Evolutionary conservation across 2,888 invertebrate species (phyloP), one percentile per base, ranked within the genome.

Genomic region (Phymatocera aterrima): DNA sequence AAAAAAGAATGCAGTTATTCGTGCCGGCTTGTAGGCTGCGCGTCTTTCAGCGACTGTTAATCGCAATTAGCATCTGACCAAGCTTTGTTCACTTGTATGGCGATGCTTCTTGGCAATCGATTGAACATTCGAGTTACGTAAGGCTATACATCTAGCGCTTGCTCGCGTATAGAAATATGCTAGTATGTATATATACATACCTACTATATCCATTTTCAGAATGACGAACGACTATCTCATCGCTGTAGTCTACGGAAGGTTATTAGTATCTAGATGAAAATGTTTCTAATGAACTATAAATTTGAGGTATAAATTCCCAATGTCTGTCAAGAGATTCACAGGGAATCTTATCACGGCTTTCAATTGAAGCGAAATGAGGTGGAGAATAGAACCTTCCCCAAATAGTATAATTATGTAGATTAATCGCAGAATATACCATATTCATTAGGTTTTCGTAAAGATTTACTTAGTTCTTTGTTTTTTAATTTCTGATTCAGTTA

Each of bases 31-130:
- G n/a, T n/a, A n/a, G n/a, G n/a, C n/a, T n/a, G 28, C 18, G 24
- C n/a, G 64, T 43, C 46, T 68, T 46, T 43, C 43, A 31, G 51
- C 72, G 72, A 51, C 72, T 51, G 10, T 34, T 72, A 34, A 51
- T 72, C 48, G 18, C 34, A 72, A 51, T 72, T 51, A 72, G 48
- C 72, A 72, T 72, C 72, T 37, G 18, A n/a, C 46, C 43, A 40
- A 72, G 72, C 72, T 72, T 72, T 72, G 72, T 72, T 72, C 51
- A 72, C 72, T 72, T 51, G 28, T 51, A 72, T 51, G 72, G 72
- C 34, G 12, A 43, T 68, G n/a, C 68, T 46, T 28, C 43, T 68
- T 46, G 68, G 48, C 34, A 34, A 72, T 72, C 31, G 51, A 72
- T 72, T 51, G n/a, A n/a, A n/a, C n/a, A 51, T 72, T 24, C 72